Conservation (phyloP, 2,888 invertebrate genomes). For the Hesperia comma region DNA sequence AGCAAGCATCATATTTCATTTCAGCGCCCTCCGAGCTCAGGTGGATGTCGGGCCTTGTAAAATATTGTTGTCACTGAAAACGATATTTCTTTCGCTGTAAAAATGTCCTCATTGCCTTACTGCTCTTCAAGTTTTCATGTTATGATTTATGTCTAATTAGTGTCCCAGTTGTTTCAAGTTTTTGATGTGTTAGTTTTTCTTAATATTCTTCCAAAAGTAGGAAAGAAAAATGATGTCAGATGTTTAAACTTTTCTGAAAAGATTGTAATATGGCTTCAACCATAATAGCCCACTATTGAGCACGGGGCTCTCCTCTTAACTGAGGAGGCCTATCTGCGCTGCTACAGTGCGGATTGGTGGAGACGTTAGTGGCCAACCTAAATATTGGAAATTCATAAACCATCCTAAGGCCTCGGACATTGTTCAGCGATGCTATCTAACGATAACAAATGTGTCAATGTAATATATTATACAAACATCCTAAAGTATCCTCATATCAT, state of each 20-base stretch:
- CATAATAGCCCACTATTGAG: no score
- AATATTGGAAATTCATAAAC: no score
- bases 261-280: no score
- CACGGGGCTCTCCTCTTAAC: no score
- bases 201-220: not conserved
- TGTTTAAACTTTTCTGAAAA: not conserved
- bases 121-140: conserved; percentile 62
- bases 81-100: conserved; percentile 72
- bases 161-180: conserved; percentile 56
- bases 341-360: no score
- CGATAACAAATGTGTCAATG: no score
- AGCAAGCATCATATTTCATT: conserved; percentile 63
- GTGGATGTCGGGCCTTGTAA: conserved; percentile 44
- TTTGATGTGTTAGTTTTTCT: conserved; percentile 51
- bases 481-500: no score
- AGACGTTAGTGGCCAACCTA: no score
- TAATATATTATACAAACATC: no score
- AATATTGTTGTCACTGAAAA: conserved; percentile 60
- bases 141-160: conserved; percentile 79
- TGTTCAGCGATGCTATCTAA: no score
- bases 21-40: conserved; percentile 57
- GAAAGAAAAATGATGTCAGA: not conserved
- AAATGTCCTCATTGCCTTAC: conserved; percentile 65
- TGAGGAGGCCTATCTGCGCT: no score
- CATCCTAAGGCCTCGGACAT: no score